Evolutionary conservation across 2,113 vertebrate species (phyloP), one percentile per base, ranked within the genome.

Genomic region (Peromyscus polionotus): DNA sequence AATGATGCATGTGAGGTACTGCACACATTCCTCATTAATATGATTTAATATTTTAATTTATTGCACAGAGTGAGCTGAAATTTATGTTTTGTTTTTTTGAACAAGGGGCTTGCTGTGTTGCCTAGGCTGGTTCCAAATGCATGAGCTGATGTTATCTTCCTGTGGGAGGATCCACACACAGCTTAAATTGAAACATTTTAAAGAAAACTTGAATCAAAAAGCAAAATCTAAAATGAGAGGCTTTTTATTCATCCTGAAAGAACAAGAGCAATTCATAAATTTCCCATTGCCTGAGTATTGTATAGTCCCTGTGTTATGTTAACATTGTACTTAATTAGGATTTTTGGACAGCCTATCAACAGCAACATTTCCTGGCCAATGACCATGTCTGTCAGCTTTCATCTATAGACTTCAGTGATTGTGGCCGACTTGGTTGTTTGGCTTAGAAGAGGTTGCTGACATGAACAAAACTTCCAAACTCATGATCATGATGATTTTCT

Each of bases 241-340:
- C 0, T 57, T 92, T 93, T 92, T 77, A 54, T 93, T 96, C 22
- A 93, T 68, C 33, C 19, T 70, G 36, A 95, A 54, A 17, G 85
- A 93, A 83, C 86, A 22, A 83, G n/a, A 14, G 93, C 88, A 80
- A 70, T 96, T 28, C 95, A 45, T 88, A 84, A 95, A 90, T 84
- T 73, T n/a, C 17, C 67, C 39, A 85, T 67, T 88, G 26, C 7
- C 39, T 65, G 57, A 91, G 72, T 4, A 63, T 26, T 61, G 1
- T 59, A 28, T 51, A 51, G 89, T 93, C 81, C 77, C 36, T 93
- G 45, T 90, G 12, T 67, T 67, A 42, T 54, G 42, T 31, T 79
- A 61, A 54, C 73, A 61, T 79, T 16, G 92, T 90, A 85, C 36
- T 26, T 87, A 33, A 61, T 10, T 65, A 94, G n/a, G 9, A 36